phyloP scores from a whole-genome alignment of 2,888 invertebrate species.

The Dendrolimus pini region DNA sequence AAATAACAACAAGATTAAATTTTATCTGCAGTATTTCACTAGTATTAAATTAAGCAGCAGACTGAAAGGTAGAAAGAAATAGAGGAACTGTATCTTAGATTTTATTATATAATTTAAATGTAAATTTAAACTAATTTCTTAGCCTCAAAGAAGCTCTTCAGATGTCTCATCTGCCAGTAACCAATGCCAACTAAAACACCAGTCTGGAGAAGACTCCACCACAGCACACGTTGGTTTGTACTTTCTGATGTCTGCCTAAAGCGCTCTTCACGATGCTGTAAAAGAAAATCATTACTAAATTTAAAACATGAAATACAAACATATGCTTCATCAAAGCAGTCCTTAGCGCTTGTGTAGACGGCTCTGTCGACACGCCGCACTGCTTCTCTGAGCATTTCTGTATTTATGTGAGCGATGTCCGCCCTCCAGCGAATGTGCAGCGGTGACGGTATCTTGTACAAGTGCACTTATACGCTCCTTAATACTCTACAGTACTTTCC shows the following conservation, averaged over 20 bases:
- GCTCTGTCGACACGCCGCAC: too few species aligned
- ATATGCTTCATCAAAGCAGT: too few species aligned
- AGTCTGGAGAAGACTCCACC: slow-evolving; percentile 98
- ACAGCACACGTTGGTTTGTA: slow-evolving; percentile 95
- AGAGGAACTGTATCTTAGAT: slow-evolving; percentile 12
- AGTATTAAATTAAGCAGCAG: neutral
- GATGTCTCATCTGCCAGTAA: slow-evolving; percentile 99
- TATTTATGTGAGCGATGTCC: too few species aligned
- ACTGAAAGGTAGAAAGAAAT: slow-evolving; percentile 2
- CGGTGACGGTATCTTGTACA: too few species aligned
- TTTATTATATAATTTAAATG: slow-evolving; percentile 7
- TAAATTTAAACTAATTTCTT: slow-evolving; percentile 93
- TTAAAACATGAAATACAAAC: slow-evolving; percentile 1
- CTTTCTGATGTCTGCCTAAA: slow-evolving; percentile 99
- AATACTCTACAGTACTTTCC: too few species aligned
- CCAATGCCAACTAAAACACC: slow-evolving; percentile 94
- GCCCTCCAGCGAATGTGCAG: too few species aligned
- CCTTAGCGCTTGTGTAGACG: too few species aligned
- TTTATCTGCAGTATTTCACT: neutral
- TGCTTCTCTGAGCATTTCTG: too few species aligned
- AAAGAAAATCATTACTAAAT: slow-evolving; percentile 11
- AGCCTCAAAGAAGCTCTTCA: slow-evolving; percentile 99
- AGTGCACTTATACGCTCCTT: too few species aligned
- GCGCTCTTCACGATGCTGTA: slow-evolving; percentile 96
- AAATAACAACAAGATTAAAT: too few species aligned